Conservation (phyloP, 2,113 vertebrate genomes). For the Callospermophilus lateralis region DNA sequence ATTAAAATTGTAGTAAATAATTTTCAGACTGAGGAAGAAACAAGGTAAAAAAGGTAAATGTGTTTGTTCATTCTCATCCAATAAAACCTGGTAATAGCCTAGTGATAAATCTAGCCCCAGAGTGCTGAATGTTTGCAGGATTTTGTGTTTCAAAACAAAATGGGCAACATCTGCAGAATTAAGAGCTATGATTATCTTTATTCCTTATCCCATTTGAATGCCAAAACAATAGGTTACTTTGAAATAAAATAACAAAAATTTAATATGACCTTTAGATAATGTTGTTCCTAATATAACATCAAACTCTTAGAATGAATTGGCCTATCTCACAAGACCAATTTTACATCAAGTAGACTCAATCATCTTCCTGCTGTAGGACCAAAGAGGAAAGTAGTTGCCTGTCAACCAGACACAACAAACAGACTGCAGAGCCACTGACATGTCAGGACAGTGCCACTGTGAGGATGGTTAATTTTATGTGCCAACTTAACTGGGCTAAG, state of each 20-base stretch:
- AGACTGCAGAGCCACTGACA: not conserved
- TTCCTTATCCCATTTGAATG: conserved; percentile 37
- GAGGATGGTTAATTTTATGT: not conserved
- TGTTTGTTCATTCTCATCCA: not conserved
- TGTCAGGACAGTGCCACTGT: not conserved
- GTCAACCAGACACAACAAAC: conserved; percentile 35
- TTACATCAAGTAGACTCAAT: conserved; percentile 61
- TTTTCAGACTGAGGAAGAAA: conserved; percentile 45
- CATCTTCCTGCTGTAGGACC: not conserved
- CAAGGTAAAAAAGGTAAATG: conserved; percentile 20
- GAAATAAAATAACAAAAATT: conserved; percentile 64
- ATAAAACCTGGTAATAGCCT: not conserved
- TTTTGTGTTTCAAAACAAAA: conserved; percentile 54
- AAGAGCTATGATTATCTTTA: conserved; percentile 35
- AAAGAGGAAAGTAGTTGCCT: conserved; percentile 37
- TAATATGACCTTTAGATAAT: conserved; percentile 68
- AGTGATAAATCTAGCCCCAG: not conserved
- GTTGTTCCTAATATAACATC: conserved; percentile 67
- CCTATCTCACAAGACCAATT: conserved; percentile 58
- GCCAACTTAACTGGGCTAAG: not conserved
- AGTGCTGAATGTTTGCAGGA: not conserved
- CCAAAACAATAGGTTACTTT: conserved; percentile 69
- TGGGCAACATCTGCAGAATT: conserved; percentile 11
- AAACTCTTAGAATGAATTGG: conserved; percentile 57
- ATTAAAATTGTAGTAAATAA: conserved; percentile 12